Percentiles rank a stretch among this genome's conserved stretches.
Evolutionary conservation across 2,888 invertebrate genomes (phyloP).

Genomic region (Campoplex capitator): DNA sequence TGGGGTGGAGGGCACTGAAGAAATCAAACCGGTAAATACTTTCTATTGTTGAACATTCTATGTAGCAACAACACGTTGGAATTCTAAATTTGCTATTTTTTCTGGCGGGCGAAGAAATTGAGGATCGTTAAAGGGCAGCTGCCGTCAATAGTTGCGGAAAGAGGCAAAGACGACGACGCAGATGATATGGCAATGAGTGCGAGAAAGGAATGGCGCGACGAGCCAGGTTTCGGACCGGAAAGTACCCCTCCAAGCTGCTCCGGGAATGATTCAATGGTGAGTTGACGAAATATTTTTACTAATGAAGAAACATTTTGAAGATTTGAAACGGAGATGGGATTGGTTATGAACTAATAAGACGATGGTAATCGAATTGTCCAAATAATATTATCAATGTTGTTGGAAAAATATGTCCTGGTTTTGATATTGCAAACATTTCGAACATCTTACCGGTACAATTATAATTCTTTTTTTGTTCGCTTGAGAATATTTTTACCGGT

Average conservation of each 20-base stretch:
- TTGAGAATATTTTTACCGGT: constrained; percentile 14
- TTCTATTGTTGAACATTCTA: neutral
- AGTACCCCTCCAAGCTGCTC: constrained; percentile 11
- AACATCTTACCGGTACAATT: constrained; percentile 15
- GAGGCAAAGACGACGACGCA: neutral
- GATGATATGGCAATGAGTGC: neutral
- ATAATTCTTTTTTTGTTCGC: constrained; percentile 11
- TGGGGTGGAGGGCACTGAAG: no score
- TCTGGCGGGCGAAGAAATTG: constrained; percentile 12
- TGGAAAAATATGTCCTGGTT: neutral
- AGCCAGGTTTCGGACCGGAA: constrained; percentile 26
- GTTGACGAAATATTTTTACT: constrained; percentile 6
- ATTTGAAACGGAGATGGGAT: constrained; percentile 29
- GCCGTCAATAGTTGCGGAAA: neutral
- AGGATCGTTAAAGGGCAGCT: constrained; percentile 3
- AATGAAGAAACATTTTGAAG: neutral
- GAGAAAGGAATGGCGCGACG: constrained; percentile 10
- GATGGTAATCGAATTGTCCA: no score
- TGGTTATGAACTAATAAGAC: constrained; percentile 17
- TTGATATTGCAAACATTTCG: constrained; percentile 30
- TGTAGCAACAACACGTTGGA: neutral
- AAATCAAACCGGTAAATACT: neutral
- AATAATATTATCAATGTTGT: constrained; percentile 14
- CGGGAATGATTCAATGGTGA: constrained; percentile 6
- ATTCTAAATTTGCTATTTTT: constrained; percentile 1